Evolutionary conservation across 2,797 vertebrate species (phyloP), one percentile per base, ranked within the genome.

Genomic region (Bryconaethiops microstoma): DNA sequence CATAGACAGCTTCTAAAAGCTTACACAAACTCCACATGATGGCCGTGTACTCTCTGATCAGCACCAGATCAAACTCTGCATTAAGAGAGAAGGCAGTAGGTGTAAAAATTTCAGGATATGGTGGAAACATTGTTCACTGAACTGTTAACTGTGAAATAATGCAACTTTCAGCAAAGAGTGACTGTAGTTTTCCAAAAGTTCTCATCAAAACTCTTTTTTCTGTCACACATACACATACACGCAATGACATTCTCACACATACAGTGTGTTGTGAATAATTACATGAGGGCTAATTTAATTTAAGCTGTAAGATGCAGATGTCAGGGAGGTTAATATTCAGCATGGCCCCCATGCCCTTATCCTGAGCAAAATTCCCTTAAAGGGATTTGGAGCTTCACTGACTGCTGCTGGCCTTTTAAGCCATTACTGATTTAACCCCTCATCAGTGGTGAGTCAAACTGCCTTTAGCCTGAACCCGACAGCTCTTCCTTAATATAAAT

Each of bases 311-410:
- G 90, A 92, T 91, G 92, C 87, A 91, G 90, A 87, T 91, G 92
- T 93, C 91, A 90, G 84, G 55, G 84, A 89, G 93, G 92, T 93
- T 94, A 93, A 93, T 93, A 92, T 93, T 92, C 91, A 88, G 88
- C 88, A 90, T 90, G 87, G 90, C 92, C 92, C 90, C 65, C 12
- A 86, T 89, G 88, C 84, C 91, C 90, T 88, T 91, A 90, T 91
- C 87, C 23, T 87, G 91, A 62, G 74, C 42, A 19, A 77, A 85
- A 83, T 79, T 80, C 68, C 60, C 78, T 84, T 83, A 72, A 74
- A 81, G 60, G 74, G 73, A 84, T 85, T 84, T 73, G 64, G 76
- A 76, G 67, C 77, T 83, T 77, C 39, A 75, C 25, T 69, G 76
- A 72, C 19, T 35, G 35, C 57, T 62, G 65, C 55, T 42, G 76